Evolutionary conservation across 1,140 invertebrate species (phyloP), one percentile per base, ranked within the genome.

Genomic region (Caenorhabditis remanei): DNA sequence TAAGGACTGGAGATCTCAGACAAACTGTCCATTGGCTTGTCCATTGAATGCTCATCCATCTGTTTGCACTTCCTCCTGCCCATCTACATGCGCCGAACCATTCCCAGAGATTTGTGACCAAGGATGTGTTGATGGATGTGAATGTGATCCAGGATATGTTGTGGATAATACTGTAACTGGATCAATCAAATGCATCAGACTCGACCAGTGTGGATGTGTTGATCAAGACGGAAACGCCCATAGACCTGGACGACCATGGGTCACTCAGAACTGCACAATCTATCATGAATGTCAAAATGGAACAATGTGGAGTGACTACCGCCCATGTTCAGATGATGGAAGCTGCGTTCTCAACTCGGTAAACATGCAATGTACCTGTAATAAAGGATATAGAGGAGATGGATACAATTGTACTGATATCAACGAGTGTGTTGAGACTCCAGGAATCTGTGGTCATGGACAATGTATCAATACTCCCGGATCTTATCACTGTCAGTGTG

Each of bases 51-150:
- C 88, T 41, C 61, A 75, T 50, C 88, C 88, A 58, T 84, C 85
- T 19, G 32, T 41, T 32, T 89, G 88, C 61, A 85, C 83, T 16
- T 84, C 89, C n/a, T 84, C 87, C 32, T 89, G 89, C 55, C 89
- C 88, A 63, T 87, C 86, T 21, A 89, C 89, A 16, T 89, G 89
- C 50, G 82, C 88, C 6, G 85, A 87, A 9, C 87, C 50, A 41
- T 48, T 32, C 56, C 67, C 67, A 58, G 55, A 61, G 24, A 50
- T 46, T 16, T 88, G 83, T 82, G 56, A 84, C 50, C 61, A 43
- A 48, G 75, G 75, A 14, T 89, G 88, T 82, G 48, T 84, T 79
- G 89, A 89, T 56, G 89, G 89, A 24, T 89, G 89, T 84, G 85
- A 56, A 32, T 89, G 89, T 75, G 67, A 87, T 63, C 65, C 84